phyloP scores from a whole-genome alignment of 2,113 vertebrate genomes.

The Hippopotamus amphibius region DNA sequence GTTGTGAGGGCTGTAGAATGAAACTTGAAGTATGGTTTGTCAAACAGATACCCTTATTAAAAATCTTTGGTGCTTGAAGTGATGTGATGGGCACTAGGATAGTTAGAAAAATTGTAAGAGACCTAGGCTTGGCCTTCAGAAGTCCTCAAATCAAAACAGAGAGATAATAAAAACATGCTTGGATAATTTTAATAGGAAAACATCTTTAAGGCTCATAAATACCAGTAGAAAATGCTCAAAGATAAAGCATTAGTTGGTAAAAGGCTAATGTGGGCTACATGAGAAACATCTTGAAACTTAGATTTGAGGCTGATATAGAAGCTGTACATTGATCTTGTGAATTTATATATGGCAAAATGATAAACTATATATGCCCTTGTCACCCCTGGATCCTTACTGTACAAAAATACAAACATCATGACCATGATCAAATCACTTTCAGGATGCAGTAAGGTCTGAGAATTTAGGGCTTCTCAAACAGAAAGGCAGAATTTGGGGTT shows the following conservation, averaged over 20 bases:
- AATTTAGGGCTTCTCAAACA: background rate
- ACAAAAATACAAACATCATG: background rate
- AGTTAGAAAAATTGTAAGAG: background rate
- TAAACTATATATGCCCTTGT: background rate
- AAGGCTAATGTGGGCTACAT: background rate
- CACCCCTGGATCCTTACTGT: background rate
- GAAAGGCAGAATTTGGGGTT: background rate
- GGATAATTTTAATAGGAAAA: slow-evolving; percentile 58
- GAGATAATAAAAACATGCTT: slow-evolving; percentile 50
- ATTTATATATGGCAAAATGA: background rate
- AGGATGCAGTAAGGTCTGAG: background rate
- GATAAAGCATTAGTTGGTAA: background rate
- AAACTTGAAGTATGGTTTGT: background rate
- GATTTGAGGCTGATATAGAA: background rate
- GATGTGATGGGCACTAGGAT: background rate
- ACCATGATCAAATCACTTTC: background rate
- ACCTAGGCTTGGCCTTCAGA: background rate
- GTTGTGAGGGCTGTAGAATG: background rate
- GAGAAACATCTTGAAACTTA: slow-evolving; percentile 26
- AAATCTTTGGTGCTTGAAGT: background rate
- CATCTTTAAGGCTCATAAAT: background rate
- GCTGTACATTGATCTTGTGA: background rate
- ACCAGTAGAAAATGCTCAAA: background rate
- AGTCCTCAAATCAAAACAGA: slow-evolving; percentile 1
- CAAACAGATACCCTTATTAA: background rate